Base-by-base conservation (phyloP, 2,888 invertebrate species). In the Metallyticus violacea region DNA sequence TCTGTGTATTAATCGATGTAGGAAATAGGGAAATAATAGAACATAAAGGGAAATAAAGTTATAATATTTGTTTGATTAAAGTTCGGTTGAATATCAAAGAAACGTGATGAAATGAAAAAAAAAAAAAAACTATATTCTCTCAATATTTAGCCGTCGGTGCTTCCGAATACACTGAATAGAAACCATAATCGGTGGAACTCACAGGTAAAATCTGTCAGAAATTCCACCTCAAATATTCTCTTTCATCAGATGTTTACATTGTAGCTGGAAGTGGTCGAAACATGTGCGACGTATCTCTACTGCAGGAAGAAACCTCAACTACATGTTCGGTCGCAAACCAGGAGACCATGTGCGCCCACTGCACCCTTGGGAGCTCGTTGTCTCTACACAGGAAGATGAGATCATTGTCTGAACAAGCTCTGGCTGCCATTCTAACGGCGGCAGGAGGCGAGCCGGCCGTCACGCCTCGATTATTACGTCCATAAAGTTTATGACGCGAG, bases 401-500 rank as follows among this genome's bases (percentile, higher is more conserved):
- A 22, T 77, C 77, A 83, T 83, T 83, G 83, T 83, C 83, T 83
- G 40, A 62, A 62, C 40, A 62, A 62, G 40, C 40, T 15, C 40
- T 15, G 40, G 22, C 40, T 62, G 40, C 40, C 40, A 62, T 62
- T 62, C 40, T 62, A 62, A n/a, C n/a, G n/a, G n/a, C n/a, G n/a
- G n/a, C n/a, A n/a, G n/a, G n/a, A n/a, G n/a, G n/a, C n/a, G n/a
- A n/a, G n/a, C n/a, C n/a, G n/a, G n/a, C n/a, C 83, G 83, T 28
- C 83, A 77, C 77, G 83, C 83, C 76, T 83, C 83, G 77, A 83
- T 83, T 83, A 83, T 77, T 83, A 7, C 77, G 86, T 79, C 85
- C 85, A 79, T 87, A 81, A 87, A 87, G 27, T 87, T 87, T 85
- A 87, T 82, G 85, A 81, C 30, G 87, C 85, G 82, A 82, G 78